These are phyloP conservation scores for Watsonalla cultraria DNA, from an alignment of 2,888 invertebrate species.

Conservation along the genomic window DNA sequence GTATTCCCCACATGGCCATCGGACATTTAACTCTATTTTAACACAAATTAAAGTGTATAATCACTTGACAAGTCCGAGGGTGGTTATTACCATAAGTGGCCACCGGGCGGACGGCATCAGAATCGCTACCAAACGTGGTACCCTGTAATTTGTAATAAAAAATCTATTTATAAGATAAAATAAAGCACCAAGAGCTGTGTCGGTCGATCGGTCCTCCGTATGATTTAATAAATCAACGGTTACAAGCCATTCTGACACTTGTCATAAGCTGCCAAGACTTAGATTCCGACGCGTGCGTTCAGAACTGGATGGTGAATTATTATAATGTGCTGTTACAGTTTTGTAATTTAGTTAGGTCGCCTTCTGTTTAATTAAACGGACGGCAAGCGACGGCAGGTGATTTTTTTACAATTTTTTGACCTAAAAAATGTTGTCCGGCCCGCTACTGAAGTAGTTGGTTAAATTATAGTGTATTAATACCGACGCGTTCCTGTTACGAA, in stretches of 20 bases:
- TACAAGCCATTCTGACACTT: conserved; percentile 68
- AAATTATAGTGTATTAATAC: conserved; percentile 75
- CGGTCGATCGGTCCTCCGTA: conserved; percentile 65
- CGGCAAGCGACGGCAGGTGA: conserved; percentile 59
- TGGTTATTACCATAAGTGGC: conserved; percentile 48
- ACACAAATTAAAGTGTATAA: conserved; percentile 54
- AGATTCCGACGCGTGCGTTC: conserved; percentile 44
- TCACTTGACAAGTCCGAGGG: conserved; percentile 34
- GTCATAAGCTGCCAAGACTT: conserved; percentile 59
- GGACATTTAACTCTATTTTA: conserved; percentile 57
- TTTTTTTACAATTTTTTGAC: conserved; percentile 46
- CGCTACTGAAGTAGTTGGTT: conserved; percentile 76
- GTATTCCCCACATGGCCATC: conserved; percentile 34
- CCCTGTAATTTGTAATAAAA: conserved; percentile 78
- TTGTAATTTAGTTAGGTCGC: conserved; percentile 77
- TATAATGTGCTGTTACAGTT: conserved; percentile 71
- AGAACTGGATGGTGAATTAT: conserved; percentile 63
- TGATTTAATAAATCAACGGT: conserved; percentile 65
- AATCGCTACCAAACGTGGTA: conserved; percentile 76
- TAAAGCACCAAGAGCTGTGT: conserved; percentile 72
- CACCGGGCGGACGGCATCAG: conserved; percentile 49
- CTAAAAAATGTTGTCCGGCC: conserved; percentile 44
- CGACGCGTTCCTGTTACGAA: conserved; percentile 51
- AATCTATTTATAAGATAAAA: conserved; percentile 79
- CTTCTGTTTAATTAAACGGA: conserved; percentile 74